Base-by-base conservation (phyloP, 2,888 invertebrate species). In the Epistrophella euchroma region DNA sequence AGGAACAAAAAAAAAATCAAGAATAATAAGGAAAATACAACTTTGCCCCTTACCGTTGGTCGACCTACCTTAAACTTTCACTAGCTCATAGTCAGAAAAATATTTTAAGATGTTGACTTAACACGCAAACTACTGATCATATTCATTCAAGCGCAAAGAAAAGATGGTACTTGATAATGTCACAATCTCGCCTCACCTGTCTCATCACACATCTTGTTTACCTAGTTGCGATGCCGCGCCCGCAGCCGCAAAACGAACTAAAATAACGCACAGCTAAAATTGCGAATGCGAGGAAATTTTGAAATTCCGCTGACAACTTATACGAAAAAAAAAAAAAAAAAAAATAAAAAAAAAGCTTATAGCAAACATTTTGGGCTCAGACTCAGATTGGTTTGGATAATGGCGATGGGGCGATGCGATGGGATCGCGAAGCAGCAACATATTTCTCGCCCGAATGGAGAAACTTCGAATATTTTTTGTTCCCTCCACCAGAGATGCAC, bases 41-140 rank as follows among this genome's bases (percentile, higher is more conserved):
- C 17, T 56, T 19, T 35, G 32, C 56, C 32, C 11, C 35, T 35
- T 6, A 15, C 37, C 5, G 47, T 47, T 60, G 45, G 64, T 64
- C 45, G 76, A 81, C 68, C 81, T 80, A 81, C 81, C 81, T 74
- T 82, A 77, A 86, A 82, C 86, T 86, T 86, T 86, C 86, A 86
- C 86, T 86, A 37, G 68, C 52, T 45, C 52, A 40, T 25, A 17
- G 11, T 60, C 66, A 62, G 62, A 62, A 75, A 62, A 70, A 55
- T 43, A 50, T 81, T 60, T 58, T 58, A 71, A 85, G 75, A 85
- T 80, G 75, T 85, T 58, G 70, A 68, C 80, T 85, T 62, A 79
- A 84, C 79, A 84, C 79, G 71, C 75, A 77, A 73, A 62, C 75
- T 66, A 60, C 72, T 66, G 82, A 86, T 82, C 64, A 78, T 77